Evolutionary conservation across 2,797 vertebrate species (phyloP), one percentile per base, ranked within the genome.

Genomic region (Spheniscus humboldti): DNA sequence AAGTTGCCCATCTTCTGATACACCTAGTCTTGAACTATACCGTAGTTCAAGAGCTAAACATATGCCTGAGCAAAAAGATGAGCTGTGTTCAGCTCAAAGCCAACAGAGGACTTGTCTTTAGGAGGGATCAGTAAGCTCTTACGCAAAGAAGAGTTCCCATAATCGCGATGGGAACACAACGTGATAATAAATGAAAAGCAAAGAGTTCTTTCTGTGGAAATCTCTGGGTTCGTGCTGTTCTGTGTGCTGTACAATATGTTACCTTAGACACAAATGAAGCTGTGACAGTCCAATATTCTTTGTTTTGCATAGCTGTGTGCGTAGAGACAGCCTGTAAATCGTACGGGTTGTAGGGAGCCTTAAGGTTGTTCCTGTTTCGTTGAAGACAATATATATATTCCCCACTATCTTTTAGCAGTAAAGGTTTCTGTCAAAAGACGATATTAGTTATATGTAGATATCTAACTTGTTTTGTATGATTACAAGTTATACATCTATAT

Each of bases 191-290:
- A 45, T 33, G 18, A 43, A 74, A 69, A 74, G 19, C 2, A 53
- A 52, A 63, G 22, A 22, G 25, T 31, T 80, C 35, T 66, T 75
- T 13, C 77, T 52, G 18, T 63, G 59, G 59, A 80, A 53, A 76
- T 57, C 28, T 56, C 59, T 62, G 31, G 15, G 31, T 67, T 71
- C 14, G 2, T 33, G 24, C 19, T n/a, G 37, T 25, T 64, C 56
- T 20, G 22, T 30, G 24, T 57, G 45, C 25, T 57, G 23, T 86
- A 88, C 39, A 7, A 18, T 16, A 31, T 14, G 2, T 77, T 97
- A 98, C 98, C 98, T 98, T 98, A 57, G 97, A 95, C 45, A 98
- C 81, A 76, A 96, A 97, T 9, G 98, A 98, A 68, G 98, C 98
- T 53, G 96, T 97, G 72, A 98, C 45, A 27, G 95, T 97, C 98